Evolutionary conservation across 1,140 invertebrate species (phyloP).

Genomic region (Drosophila triauraria): DNA sequence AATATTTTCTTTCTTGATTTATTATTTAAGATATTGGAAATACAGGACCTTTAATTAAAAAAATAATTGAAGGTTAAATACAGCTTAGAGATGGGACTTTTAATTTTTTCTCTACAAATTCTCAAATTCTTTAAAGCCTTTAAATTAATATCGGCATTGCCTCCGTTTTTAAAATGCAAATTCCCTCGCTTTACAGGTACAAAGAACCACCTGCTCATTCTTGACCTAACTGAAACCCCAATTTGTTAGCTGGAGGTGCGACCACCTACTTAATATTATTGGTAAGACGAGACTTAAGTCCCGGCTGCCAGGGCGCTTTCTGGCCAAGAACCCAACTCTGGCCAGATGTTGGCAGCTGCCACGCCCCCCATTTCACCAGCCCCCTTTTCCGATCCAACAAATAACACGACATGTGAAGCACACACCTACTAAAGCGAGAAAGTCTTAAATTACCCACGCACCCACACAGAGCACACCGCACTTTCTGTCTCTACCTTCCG

Average conservation of each 20-base stretch:
- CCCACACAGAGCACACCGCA: slow-evolving; percentile 56
- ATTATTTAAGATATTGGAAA: not conserved
- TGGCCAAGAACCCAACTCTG: slow-evolving; percentile 42
- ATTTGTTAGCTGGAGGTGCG: slow-evolving; percentile 44
- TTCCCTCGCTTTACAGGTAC: not conserved
- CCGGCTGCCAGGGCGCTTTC: slow-evolving; percentile 11
- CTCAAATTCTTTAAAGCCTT: no score
- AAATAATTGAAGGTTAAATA: no score
- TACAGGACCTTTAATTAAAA: no score
- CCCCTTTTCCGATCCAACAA: slow-evolving; percentile 17
- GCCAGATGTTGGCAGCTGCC: slow-evolving; percentile 60
- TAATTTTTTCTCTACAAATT: no score
- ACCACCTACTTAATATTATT: slow-evolving; percentile 43
- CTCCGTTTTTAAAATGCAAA: slow-evolving; percentile 12
- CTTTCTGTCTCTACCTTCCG: slow-evolving; percentile 26
- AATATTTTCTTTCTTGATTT: not conserved
- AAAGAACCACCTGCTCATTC: slow-evolving; percentile 45
- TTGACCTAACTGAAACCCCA: slow-evolving; percentile 44
- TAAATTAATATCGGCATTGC: not conserved
- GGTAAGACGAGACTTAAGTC: slow-evolving; percentile 16
- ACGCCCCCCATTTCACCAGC: slow-evolving; percentile 11
- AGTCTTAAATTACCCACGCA: slow-evolving; percentile 80
- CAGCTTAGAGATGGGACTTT: no score
- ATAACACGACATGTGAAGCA: slow-evolving; percentile 39
- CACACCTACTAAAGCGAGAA: slow-evolving; percentile 65